Conservation (phyloP, 2,888 invertebrate species). For the Calliphora vomitoria region DNA sequence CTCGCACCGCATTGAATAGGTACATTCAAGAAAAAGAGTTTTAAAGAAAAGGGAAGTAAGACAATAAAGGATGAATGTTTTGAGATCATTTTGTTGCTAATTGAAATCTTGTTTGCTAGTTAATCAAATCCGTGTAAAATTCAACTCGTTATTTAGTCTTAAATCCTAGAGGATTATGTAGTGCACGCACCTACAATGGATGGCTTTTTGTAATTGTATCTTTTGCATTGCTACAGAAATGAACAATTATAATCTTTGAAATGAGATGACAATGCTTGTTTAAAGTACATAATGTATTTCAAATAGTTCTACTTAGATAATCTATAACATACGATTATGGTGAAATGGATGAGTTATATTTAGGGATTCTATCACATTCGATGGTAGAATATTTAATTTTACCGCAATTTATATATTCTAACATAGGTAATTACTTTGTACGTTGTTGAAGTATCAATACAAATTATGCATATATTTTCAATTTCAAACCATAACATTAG, state of each 20-base stretch:
- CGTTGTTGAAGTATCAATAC: too few relatives aligned
- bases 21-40: slow-evolving; percentile 31
- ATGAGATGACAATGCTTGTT: not conserved
- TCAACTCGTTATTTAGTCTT: slow-evolving; percentile 65
- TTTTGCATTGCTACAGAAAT: not conserved
- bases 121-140: slow-evolving; percentile 45
- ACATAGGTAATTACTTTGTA: too few relatives aligned
- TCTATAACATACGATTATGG: too few relatives aligned
- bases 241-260: not conserved
- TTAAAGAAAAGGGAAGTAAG: slow-evolving; percentile 5
- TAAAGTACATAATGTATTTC: not conserved
- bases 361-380: too few relatives aligned
- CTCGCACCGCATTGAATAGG: not conserved
- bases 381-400: too few relatives aligned
- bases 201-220: slow-evolving; percentile 13
- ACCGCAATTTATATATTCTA: too few relatives aligned
- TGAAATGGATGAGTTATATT: too few relatives aligned
- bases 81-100: slow-evolving; percentile 75
- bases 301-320: not conserved
- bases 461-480: too few relatives aligned
- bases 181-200: slow-evolving; percentile 50
- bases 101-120: slow-evolving; percentile 76
- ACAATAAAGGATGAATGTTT: slow-evolving; percentile 73
- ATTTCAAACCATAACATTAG: too few relatives aligned
- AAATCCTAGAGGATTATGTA: slow-evolving; percentile 37